Evolutionary conservation across 2,888 invertebrate genomes (phyloP).

Genomic region (Mythimna pallens): DNA sequence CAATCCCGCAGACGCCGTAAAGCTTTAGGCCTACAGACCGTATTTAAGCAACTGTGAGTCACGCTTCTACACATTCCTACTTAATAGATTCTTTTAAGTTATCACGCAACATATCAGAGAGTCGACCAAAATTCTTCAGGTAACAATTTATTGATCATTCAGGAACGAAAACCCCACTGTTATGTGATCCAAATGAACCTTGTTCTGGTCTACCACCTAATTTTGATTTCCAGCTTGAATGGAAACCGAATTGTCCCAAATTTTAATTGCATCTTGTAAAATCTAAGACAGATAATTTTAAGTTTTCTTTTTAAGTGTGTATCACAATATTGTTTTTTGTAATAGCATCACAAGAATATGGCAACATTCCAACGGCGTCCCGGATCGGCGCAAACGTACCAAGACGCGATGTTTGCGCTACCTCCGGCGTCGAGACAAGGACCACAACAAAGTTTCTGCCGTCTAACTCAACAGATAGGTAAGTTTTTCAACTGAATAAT

Average conservation of each 20-base stretch:
- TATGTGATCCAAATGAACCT: conserved; percentile 25
- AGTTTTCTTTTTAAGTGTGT: too few relatives aligned
- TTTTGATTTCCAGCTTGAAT: conserved; percentile 16
- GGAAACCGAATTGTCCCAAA: not conserved
- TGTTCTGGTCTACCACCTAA: not conserved
- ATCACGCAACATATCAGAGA: conserved; percentile 4
- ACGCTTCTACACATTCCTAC: conserved; percentile 17
- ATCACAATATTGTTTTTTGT: not conserved
- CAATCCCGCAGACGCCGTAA: too few relatives aligned
- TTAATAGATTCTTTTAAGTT: conserved; percentile 23
- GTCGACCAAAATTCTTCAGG: conserved; percentile 26
- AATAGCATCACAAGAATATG: conserved; percentile 89
- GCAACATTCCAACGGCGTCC: conserved; percentile 86
- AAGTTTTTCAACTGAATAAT: not conserved
- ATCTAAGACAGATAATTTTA: not conserved
- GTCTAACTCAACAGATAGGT: conserved; percentile 90
- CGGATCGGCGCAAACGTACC: conserved; percentile 70
- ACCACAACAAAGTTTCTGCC: conserved; percentile 87
- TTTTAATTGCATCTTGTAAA: conserved; percentile 48
- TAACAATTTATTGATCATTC: conserved; percentile 25
- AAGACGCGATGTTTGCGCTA: conserved; percentile 77
- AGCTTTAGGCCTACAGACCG: too few relatives aligned
- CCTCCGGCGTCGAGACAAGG: conserved; percentile 80
- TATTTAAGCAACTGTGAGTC: not conserved
- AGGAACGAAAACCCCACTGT: conserved; percentile 15